Base-by-base conservation (phyloP, 1,140 invertebrate species). In the Plectrocnemia conspersa region DNA sequence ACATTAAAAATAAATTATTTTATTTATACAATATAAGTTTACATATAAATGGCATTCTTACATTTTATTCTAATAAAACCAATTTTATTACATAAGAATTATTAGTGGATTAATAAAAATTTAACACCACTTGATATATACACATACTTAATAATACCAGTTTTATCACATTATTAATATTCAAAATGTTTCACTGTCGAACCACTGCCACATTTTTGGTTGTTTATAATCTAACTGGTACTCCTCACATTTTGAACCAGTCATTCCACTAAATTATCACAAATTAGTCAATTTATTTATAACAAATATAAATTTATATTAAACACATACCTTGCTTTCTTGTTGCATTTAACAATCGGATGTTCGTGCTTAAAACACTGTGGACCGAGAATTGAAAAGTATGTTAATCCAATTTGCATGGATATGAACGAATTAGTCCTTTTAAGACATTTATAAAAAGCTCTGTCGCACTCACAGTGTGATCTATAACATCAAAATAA, bases 361-460 rank as follows among this genome's bases (percentile, higher is more conserved):
- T 78, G 76, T 0, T 74, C 65, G 15, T 66, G 50, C 6, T 71
- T 59, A 58, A 79, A 80, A 65, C 79, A 80, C 63, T 80, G 79
- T 0, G 77, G 77, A 1, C 71, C 70, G 16, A 81, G 64, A 45
- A 80, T 64, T 38, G 76, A 77, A 64, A 81, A 80, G 50, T 79
- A 81, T 0, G 75, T 79, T 4, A 68, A 59, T 2, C 78, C 79
- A n/a, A 80, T 77, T 53, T 77, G 71, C 0, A 59, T 68, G 0
- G 77, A 71, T 3, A 79, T 63, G 27, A 75, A 24, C 0, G 67
- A 71, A 42, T 71, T 68, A 11, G 71, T 75, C 15, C 65, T 58
- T 19, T 73, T 73, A 13, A 83, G 66, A 54, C 81, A 83, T 3
- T 70, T 57, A 1, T 77, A 72, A 62, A 83, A 83, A 29, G 69